Conservation (phyloP, 2,113 vertebrate species). For the Microtus richardsoni region DNA sequence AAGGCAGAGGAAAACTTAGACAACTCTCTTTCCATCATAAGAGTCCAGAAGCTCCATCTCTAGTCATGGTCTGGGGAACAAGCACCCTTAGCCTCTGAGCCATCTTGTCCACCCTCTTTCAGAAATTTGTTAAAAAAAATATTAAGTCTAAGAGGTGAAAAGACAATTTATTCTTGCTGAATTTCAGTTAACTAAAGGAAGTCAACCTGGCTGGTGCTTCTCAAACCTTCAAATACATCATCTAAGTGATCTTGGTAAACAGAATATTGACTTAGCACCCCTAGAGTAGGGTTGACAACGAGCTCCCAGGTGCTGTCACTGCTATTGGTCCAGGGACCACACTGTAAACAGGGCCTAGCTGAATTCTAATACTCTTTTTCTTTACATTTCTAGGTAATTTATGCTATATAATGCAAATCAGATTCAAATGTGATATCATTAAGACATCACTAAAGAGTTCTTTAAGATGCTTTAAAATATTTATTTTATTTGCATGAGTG, state of each 20-base stretch:
- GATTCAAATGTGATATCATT: neutral
- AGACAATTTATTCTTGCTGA: slow-evolving; percentile 26
- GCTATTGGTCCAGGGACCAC: neutral
- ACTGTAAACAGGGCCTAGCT: neutral
- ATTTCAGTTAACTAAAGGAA: slow-evolving; percentile 53
- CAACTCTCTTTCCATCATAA: neutral
- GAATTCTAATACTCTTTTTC: neutral
- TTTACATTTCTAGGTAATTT: slow-evolving; percentile 41
- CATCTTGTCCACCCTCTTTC: neutral
- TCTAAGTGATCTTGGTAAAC: neutral
- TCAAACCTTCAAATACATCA: slow-evolving; percentile 19
- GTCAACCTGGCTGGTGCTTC: neutral
- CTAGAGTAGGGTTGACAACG: neutral
- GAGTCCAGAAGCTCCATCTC: neutral
- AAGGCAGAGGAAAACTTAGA: no score
- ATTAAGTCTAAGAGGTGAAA: slow-evolving; percentile 1
- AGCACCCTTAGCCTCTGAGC: neutral
- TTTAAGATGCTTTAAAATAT: slow-evolving; percentile 11
- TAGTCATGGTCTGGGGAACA: neutral
- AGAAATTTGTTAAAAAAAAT: slow-evolving; percentile 17
- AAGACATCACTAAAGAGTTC: neutral
- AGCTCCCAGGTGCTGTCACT: neutral
- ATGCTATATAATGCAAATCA: neutral
- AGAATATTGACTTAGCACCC: neutral
- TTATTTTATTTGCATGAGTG: neutral